A percentile compares a stretch with the other conserved stretches of the same genome.
Evolutionary conservation across 2,797 vertebrate genomes (phyloP).

Genomic region (Notamacropus eugenii): DNA sequence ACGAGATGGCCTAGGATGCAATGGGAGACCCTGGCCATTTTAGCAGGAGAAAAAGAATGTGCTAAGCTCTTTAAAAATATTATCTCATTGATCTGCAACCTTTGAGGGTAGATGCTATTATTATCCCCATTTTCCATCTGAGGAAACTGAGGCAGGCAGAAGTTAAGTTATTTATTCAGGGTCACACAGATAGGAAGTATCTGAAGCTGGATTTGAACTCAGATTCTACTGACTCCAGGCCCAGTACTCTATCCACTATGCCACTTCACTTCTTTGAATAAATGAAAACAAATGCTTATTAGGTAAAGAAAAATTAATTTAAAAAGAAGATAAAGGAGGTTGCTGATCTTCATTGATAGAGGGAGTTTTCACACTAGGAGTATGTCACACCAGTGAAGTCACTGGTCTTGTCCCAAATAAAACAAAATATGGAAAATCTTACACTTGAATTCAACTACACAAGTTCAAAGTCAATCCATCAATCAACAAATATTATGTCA

Average conservation of each 20-base stretch:
- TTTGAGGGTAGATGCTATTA: background rate
- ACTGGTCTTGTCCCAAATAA: background rate
- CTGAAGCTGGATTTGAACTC: background rate
- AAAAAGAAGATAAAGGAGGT: background rate
- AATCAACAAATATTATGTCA: background rate
- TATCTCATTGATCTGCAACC: background rate
- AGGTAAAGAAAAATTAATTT: background rate
- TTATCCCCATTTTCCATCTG: background rate
- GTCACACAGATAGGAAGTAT: background rate
- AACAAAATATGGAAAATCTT: background rate
- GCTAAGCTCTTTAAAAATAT: background rate
- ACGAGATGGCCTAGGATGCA: too few relatives aligned
- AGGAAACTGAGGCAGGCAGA: background rate
- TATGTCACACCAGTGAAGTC: background rate
- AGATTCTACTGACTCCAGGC: background rate
- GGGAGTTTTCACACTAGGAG: background rate
- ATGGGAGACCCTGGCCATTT: too few relatives aligned
- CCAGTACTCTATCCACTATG: background rate
- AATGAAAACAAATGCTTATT: background rate
- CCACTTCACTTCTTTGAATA: background rate
- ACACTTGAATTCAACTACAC: background rate
- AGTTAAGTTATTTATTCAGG: background rate
- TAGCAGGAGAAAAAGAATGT: background rate
- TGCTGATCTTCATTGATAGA: background rate
- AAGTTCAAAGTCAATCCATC: background rate